These are phyloP conservation scores for Poeciliopsis paucimaculata DNA, from an alignment of 2,797 vertebrate genomes.

Conservation along the genomic window DNA sequence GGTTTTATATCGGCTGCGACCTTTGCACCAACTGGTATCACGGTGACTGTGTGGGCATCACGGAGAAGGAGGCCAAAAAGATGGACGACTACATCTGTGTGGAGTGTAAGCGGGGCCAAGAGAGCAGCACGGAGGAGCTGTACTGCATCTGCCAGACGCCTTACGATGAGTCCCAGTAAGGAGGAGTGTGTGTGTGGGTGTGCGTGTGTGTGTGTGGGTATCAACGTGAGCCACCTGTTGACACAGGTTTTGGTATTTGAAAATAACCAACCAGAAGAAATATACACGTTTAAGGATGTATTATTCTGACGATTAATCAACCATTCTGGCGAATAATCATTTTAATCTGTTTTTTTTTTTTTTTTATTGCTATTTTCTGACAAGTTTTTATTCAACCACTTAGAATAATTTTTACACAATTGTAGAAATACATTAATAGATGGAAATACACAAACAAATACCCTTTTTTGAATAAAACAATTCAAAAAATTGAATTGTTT, in stretches of 20 bases:
- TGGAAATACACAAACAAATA: no score
- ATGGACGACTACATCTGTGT: conserved; percentile 99
- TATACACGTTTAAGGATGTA: not conserved
- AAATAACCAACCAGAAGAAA: not conserved
- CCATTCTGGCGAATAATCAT: no score
- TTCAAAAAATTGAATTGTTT: no score
- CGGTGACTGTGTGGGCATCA: conserved; percentile 97
- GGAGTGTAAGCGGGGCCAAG: conserved; percentile 95
- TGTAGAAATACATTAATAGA: no score
- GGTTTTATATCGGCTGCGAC: conserved; percentile 99
- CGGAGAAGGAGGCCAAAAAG: conserved; percentile 98
- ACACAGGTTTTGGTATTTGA: not conserved
- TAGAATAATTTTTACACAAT: no score
- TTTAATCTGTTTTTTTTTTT: no score
- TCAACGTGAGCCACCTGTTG: not conserved
- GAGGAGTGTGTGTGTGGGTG: conserved; percentile 26
- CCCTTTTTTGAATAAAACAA: no score
- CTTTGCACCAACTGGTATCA: conserved; percentile 99
- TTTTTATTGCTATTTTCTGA: no score
- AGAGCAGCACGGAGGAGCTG: conserved; percentile 95
- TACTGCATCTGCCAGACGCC: conserved; percentile 99
- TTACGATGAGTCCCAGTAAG: conserved; percentile 98
- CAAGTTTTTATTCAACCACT: no score
- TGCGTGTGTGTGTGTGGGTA: not conserved
- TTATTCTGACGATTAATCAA: no score